Evolutionary conservation across 2,797 vertebrate genomes (phyloP).

Genomic region (Periophthalmus magnuspinnatus): DNA sequence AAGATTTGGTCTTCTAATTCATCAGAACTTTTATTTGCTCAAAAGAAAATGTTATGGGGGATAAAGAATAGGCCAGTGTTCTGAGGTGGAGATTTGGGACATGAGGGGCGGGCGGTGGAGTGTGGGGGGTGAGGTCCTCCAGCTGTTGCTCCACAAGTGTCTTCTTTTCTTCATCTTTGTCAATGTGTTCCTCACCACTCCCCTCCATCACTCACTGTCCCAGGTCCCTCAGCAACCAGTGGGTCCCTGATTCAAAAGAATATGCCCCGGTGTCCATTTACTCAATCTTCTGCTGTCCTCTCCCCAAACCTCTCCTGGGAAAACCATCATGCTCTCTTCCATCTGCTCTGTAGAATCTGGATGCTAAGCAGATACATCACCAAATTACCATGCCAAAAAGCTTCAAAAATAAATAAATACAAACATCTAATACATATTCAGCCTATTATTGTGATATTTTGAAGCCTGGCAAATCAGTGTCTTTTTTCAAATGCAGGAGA

Average conservation of each 20-base stretch:
- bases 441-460: background rate
- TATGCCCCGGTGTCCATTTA: slow-evolving; percentile 42
- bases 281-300: slow-evolving; percentile 68
- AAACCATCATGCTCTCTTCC: slow-evolving; percentile 60
- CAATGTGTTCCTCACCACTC: slow-evolving; percentile 40
- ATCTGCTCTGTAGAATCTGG: slow-evolving; percentile 63
- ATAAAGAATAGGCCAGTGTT: background rate
- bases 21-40: too few relatives aligned
- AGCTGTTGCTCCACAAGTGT: slow-evolving; percentile 57
- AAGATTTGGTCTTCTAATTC: too few relatives aligned
- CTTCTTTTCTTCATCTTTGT: slow-evolving; percentile 57
- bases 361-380: slow-evolving; percentile 20
- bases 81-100: slow-evolving; percentile 12
- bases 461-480: background rate
- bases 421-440: background rate
- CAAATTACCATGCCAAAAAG: too few relatives aligned
- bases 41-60: too few relatives aligned
- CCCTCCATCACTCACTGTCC: slow-evolving; percentile 64
- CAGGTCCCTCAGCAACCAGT: slow-evolving; percentile 63
- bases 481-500: background rate
- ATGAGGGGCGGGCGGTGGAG: slow-evolving; percentile 11
- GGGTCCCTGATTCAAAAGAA: slow-evolving; percentile 63
- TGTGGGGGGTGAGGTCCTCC: slow-evolving; percentile 54
- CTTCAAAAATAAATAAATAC: background rate
- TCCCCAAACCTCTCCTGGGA: slow-evolving; percentile 58